Conservation (phyloP, 2,888 invertebrate genomes). For the Amitus sp. region DNA sequence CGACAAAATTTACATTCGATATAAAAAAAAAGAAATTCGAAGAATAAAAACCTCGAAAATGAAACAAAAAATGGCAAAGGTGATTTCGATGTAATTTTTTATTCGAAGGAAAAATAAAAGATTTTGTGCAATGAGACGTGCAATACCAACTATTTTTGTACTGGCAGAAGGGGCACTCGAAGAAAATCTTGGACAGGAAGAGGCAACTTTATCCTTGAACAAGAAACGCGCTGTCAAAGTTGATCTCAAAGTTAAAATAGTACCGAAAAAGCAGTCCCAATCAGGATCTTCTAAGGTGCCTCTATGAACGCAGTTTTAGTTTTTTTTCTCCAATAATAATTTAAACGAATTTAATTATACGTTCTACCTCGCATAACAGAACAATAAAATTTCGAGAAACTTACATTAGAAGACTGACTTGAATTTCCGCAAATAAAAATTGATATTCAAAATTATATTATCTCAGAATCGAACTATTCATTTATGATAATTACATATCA, state of each 20-base stretch:
- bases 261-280: constrained; percentile 59
- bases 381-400: too few relatives aligned
- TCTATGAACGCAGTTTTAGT: constrained; percentile 61
- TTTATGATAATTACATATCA: background rate
- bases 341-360: background rate
- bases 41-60: too few relatives aligned
- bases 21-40: too few relatives aligned
- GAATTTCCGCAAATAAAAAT: too few relatives aligned
- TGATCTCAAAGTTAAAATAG: constrained; percentile 63
- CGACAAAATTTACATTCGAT: too few relatives aligned
- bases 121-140: too few relatives aligned
- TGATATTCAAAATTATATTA: background rate
- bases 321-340: too few relatives aligned
- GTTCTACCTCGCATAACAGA: too few relatives aligned
- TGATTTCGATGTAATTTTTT: too few relatives aligned
- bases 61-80: too few relatives aligned
- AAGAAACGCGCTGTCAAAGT: constrained; percentile 63
- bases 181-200: constrained; percentile 51
- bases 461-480: background rate
- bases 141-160: constrained; percentile 50
- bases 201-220: constrained; percentile 54
- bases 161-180: constrained; percentile 59
- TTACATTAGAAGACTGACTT: too few relatives aligned
- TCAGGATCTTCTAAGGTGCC: constrained; percentile 54
- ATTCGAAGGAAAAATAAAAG: too few relatives aligned